A percentile compares a stretch with the other conserved stretches of the same genome.
These are phyloP conservation scores for Zaprionus camerounensis DNA, from an alignment of 1,140 invertebrate species.

Conservation along the genomic window DNA sequence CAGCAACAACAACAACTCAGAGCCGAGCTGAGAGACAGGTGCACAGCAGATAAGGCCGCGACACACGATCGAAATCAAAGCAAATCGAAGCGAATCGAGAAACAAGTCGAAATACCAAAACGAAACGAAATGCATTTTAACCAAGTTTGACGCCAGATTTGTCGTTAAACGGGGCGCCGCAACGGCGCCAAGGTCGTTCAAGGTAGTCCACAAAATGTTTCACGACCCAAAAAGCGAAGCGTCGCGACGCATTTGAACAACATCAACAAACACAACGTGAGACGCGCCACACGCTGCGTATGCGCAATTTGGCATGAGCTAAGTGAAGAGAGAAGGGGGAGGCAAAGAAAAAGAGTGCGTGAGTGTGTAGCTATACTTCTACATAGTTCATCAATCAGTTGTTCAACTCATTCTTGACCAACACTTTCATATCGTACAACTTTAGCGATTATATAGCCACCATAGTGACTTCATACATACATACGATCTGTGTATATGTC, in stretches of 20 bases:
- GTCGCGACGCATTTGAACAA: not conserved
- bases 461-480: not conserved
- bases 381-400: not conserved
- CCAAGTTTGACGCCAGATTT: slow-evolving; percentile 58
- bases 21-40: slow-evolving; percentile 9
- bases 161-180: slow-evolving; percentile 57
- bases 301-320: slow-evolving; percentile 60
- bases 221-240: slow-evolving; percentile 26
- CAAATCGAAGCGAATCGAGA: slow-evolving; percentile 23
- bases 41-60: slow-evolving; percentile 35
- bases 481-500: not conserved
- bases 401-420: not conserved
- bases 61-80: slow-evolving; percentile 19
- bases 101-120: slow-evolving; percentile 13
- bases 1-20: slow-evolving; percentile 6
- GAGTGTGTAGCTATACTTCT: not conserved
- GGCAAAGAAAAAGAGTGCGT: not conserved
- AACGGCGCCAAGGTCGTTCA: slow-evolving; percentile 76
- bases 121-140: slow-evolving; percentile 72
- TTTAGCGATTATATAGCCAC: not conserved
- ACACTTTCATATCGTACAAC: not conserved
- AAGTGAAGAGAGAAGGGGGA: not conserved
- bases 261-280: slow-evolving; percentile 27
- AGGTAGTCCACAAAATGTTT: slow-evolving; percentile 73
- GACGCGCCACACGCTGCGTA: slow-evolving; percentile 68